Percentiles rank a stretch among this genome's conserved stretches.
phyloP scores from a whole-genome alignment of 2,113 vertebrate species.

The Sardina pilchardus region DNA sequence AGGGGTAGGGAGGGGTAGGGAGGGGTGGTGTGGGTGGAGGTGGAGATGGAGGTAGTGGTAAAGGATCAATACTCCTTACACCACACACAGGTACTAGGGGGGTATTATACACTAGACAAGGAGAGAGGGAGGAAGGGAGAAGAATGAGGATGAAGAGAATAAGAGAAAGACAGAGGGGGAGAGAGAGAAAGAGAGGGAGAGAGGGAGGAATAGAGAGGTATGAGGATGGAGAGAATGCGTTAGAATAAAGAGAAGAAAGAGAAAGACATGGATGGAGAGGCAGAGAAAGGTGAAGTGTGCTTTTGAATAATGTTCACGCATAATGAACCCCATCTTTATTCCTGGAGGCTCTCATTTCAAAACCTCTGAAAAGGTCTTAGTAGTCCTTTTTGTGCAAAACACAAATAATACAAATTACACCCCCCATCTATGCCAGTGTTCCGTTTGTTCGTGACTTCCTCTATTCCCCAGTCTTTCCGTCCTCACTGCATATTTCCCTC shows the following conservation, averaged over 20 bases:
- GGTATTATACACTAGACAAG: neutral
- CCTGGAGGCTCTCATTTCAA: neutral
- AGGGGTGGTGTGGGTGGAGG: neutral
- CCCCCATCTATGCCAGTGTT: neutral
- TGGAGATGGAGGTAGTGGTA: neutral
- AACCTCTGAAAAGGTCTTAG: neutral
- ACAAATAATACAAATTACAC: neutral
- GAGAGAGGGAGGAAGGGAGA: neutral
- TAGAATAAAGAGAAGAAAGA: neutral
- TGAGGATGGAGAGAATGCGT: neutral
- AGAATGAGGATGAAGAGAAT: no score
- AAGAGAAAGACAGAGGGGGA: neutral
- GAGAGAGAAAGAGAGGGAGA: neutral
- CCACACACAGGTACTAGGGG: neutral
- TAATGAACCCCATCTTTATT: neutral
- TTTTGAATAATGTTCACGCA: neutral
- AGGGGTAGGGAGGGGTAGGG: neutral
- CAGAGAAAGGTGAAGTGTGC: neutral
- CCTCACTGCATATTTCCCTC: neutral
- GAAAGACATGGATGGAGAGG: neutral
- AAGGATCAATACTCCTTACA: neutral
- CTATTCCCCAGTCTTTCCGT: neutral
- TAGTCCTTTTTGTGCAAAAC: neutral
- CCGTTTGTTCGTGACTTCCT: neutral
- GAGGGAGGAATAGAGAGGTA: neutral